These are phyloP conservation scores for Ophion obscuratus DNA, from an alignment of 2,888 invertebrate species.

Conservation along the genomic window DNA sequence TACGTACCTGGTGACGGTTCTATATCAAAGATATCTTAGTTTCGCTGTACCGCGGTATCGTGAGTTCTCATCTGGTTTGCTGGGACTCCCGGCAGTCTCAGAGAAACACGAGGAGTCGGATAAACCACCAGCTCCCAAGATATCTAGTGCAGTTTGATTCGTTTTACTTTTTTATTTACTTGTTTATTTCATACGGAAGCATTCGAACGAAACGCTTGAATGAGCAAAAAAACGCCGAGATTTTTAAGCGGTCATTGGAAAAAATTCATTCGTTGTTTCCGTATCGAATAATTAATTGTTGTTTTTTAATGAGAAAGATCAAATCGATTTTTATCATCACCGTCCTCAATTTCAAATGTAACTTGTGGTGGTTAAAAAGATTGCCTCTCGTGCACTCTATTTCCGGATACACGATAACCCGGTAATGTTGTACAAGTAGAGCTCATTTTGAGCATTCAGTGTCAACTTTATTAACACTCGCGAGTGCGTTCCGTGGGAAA, in stretches of 20 bases:
- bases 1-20: conserved; percentile 47
- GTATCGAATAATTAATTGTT: too few species aligned
- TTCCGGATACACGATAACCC: background rate
- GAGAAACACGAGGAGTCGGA: conserved; percentile 52
- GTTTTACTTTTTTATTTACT: background rate
- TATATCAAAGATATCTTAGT: conserved; percentile 56
- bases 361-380: background rate
- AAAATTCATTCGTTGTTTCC: background rate
- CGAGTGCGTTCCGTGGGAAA: background rate
- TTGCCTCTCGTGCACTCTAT: background rate
- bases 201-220: too few species aligned
- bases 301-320: too few species aligned
- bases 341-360: too few species aligned
- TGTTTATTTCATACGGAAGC: background rate
- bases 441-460: background rate
- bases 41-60: conserved; percentile 39
- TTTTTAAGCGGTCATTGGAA: background rate
- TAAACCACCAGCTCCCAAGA: conserved; percentile 18
- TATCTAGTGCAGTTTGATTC: conserved; percentile 6
- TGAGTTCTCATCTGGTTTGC: conserved; percentile 49
- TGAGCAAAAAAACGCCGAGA: background rate
- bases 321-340: too few species aligned
- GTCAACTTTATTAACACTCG: too few species aligned
- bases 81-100: conserved; percentile 56
- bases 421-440: background rate